Conservation (phyloP, 2,797 vertebrate genomes). For the Sphaeramia orbicularis region DNA sequence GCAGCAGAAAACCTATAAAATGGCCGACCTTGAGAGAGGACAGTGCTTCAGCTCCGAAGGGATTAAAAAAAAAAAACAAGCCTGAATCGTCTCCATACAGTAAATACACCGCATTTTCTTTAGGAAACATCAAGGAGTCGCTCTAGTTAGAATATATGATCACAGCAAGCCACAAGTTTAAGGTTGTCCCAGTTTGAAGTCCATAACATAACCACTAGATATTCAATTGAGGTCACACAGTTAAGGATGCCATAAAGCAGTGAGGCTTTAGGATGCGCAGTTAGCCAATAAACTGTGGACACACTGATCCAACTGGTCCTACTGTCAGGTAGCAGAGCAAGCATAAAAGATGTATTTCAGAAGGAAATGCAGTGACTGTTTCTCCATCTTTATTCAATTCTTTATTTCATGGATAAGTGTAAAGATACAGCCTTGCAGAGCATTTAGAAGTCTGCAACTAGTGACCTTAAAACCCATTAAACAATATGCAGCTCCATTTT, state of each 20-base stretch:
- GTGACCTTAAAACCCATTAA: too few relatives aligned
- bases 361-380: too few relatives aligned
- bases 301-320: neutral
- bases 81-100: conserved; percentile 22
- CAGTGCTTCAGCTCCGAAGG: conserved; percentile 40
- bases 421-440: too few relatives aligned
- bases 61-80: conserved; percentile 51
- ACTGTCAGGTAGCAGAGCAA: neutral
- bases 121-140: neutral
- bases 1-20: conserved; percentile 72
- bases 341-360: neutral
- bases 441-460: too few relatives aligned
- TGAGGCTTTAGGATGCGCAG: neutral
- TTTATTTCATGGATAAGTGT: too few relatives aligned
- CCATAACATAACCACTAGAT: too few relatives aligned
- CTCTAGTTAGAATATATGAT: neutral
- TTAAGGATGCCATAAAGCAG: neutral
- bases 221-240: too few relatives aligned
- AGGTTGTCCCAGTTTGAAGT: neutral
- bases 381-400: too few relatives aligned
- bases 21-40: conserved; percentile 69
- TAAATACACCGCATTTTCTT: conserved; percentile 24
- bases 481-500: too few relatives aligned
- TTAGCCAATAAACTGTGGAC: neutral
- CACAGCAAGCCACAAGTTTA: neutral